phyloP scores from a whole-genome alignment of 2,888 invertebrate genomes.

The Mythimna pallens region DNA sequence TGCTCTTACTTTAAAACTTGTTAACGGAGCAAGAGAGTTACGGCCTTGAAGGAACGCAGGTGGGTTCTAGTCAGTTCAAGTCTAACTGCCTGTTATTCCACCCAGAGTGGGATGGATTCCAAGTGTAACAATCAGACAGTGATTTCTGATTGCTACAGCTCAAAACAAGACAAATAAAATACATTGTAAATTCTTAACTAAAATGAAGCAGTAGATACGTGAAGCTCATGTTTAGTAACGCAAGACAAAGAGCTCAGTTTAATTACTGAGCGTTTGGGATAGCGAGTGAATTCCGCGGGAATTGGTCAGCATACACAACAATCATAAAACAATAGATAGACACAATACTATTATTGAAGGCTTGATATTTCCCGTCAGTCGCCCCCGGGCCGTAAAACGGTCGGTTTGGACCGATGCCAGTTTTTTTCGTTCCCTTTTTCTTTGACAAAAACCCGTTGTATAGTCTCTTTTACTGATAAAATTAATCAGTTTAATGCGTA shows the following conservation, averaged over 20 bases:
- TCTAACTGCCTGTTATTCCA: no score
- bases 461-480: slow-evolving; percentile 55
- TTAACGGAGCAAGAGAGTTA: no score
- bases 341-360: slow-evolving; percentile 70
- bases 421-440: slow-evolving; percentile 73
- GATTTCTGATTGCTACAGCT: neutral
- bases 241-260: slow-evolving; percentile 38
- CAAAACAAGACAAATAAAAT: slow-evolving; percentile 24
- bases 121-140: neutral
- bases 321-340: slow-evolving; percentile 72
- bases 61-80: no score
- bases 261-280: slow-evolving; percentile 38
- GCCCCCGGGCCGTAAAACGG: slow-evolving; percentile 75
- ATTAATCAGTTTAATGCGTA: slow-evolving; percentile 65
- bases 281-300: slow-evolving; percentile 43
- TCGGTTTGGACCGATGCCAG: slow-evolving; percentile 78
- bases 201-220: slow-evolving; percentile 22
- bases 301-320: slow-evolving; percentile 37
- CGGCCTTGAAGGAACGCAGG: no score
- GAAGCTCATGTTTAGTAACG: slow-evolving; percentile 37
- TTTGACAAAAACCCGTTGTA: slow-evolving; percentile 70
- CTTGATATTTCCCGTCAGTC: slow-evolving; percentile 76
- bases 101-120: no score
- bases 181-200: slow-evolving; percentile 25
- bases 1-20: no score